Evolutionary conservation across 1,140 invertebrate genomes (phyloP).

Genomic region (Diorhabda elongata): DNA sequence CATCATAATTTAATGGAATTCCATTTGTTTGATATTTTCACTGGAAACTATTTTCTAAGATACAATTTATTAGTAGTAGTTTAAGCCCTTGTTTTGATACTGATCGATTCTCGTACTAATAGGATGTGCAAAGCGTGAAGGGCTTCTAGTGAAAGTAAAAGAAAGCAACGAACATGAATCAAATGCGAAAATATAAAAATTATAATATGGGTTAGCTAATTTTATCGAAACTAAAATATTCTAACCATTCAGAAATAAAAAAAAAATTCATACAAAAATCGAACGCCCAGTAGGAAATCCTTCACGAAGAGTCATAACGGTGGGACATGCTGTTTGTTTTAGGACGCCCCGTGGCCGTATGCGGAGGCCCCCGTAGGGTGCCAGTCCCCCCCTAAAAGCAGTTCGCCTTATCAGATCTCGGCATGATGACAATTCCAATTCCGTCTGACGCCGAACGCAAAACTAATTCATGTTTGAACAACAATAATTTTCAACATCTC

Average conservation of each 20-base stretch:
- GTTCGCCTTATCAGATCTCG: conserved; percentile 46
- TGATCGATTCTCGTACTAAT: too few species aligned
- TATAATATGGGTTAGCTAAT: too few species aligned
- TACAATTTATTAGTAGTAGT: too few species aligned
- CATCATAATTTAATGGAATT: too few species aligned
- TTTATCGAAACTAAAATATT: not conserved
- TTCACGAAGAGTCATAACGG: conserved; percentile 30
- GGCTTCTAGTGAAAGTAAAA: too few species aligned
- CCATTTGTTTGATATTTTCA: too few species aligned
- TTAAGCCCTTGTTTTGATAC: too few species aligned
- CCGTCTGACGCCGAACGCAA: conserved; percentile 21
- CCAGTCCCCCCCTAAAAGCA: conserved; percentile 38
- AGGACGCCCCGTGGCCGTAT: conserved; percentile 36
- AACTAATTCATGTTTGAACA: conserved; percentile 19
- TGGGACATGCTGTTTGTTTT: conserved; percentile 45
- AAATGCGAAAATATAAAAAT: too few species aligned
- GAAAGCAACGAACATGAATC: too few species aligned
- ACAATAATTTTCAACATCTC: conserved; percentile 11
- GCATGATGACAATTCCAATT: conserved; percentile 47
- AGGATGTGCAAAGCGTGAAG: too few species aligned
- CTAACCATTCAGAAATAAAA: conserved; percentile 15
- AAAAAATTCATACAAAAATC: conserved; percentile 20
- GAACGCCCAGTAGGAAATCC: conserved; percentile 41
- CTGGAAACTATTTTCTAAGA: too few species aligned
- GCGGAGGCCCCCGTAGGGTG: conserved; percentile 30